Percentiles rank a stretch among this genome's conserved stretches.
phyloP scores from a whole-genome alignment of 2,888 invertebrate genomes.

The Heteropelma amictum region DNA sequence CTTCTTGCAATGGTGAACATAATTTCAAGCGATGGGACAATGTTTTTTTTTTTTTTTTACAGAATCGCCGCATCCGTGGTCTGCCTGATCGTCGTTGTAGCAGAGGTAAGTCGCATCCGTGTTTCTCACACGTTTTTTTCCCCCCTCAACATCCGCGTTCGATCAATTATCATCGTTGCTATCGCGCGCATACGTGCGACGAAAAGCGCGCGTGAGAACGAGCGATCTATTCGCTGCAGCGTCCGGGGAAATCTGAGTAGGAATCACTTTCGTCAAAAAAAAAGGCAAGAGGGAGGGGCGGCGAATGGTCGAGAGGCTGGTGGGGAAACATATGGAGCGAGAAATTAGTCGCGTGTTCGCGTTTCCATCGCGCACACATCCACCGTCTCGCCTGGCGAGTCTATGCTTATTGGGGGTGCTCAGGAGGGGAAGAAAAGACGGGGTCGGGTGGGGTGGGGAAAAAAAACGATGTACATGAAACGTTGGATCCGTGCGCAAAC shows the following conservation, averaged over 20 bases:
- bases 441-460: background rate
- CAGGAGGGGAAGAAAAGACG: background rate
- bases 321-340: no score
- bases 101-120: slow-evolving; percentile 78
- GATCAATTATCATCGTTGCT: background rate
- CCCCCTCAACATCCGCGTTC: background rate
- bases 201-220: background rate
- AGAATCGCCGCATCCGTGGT: slow-evolving; percentile 80
- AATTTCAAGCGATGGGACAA: background rate
- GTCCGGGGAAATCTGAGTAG: slow-evolving; percentile 51
- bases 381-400: background rate
- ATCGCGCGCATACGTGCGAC: background rate
- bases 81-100: slow-evolving; percentile 77
- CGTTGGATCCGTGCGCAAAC: background rate
- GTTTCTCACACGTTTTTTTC: background rate
- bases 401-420: background rate
- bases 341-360: slow-evolving; percentile 48
- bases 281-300: background rate
- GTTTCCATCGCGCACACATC: slow-evolving; percentile 37
- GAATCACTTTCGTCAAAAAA: slow-evolving; percentile 41
- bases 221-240: slow-evolving; percentile 41
- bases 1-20: no score
- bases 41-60: slow-evolving; percentile 64
- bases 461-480: no score
- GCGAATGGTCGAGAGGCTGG: no score